Conservation (phyloP, 2,888 invertebrate genomes). For the Andrena marginata region DNA sequence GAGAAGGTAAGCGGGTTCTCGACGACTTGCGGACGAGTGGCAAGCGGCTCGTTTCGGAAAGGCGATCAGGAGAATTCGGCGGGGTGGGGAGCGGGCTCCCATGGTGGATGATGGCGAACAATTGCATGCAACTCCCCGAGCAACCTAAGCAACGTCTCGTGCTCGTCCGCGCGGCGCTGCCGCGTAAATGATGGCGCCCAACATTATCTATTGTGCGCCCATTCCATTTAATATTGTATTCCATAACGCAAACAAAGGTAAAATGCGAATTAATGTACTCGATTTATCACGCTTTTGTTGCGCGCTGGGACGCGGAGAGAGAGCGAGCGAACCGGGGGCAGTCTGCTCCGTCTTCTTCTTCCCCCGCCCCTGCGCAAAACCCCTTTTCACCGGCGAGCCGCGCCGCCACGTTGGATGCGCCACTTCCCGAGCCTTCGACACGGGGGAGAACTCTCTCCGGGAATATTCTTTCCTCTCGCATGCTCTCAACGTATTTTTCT, state of each 20-base stretch:
- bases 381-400: conserved; percentile 26
- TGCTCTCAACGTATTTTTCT: conserved; percentile 58
- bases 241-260: conserved; percentile 85
- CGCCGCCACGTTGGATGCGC: conserved; percentile 62
- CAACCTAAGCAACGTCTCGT: conserved; percentile 71
- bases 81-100: conserved; percentile 21
- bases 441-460: conserved; percentile 47
- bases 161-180: conserved; percentile 63
- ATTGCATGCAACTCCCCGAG: conserved; percentile 62
- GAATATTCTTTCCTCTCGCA: conserved; percentile 46
- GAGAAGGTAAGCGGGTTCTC: conserved; percentile 25
- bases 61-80: conserved; percentile 34
- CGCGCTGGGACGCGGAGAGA: conserved; percentile 77
- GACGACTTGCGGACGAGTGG: conserved; percentile 42
- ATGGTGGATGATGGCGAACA: conserved; percentile 43
- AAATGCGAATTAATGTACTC: conserved; percentile 85
- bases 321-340: conserved; percentile 60
- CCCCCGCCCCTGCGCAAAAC: conserved; percentile 13
- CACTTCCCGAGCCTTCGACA: conserved; percentile 75
- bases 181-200: conserved; percentile 82
- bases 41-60: conserved; percentile 22
- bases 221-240: conserved; percentile 85
- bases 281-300: conserved; percentile 85
- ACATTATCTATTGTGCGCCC: conserved; percentile 84
- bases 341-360: conserved; percentile 58